Percentiles rank a stretch among this genome's conserved stretches.
These are phyloP conservation scores for Illadopsis cleaveri DNA, from an alignment of 2,113 vertebrate genomes.

Conservation along the genomic window DNA sequence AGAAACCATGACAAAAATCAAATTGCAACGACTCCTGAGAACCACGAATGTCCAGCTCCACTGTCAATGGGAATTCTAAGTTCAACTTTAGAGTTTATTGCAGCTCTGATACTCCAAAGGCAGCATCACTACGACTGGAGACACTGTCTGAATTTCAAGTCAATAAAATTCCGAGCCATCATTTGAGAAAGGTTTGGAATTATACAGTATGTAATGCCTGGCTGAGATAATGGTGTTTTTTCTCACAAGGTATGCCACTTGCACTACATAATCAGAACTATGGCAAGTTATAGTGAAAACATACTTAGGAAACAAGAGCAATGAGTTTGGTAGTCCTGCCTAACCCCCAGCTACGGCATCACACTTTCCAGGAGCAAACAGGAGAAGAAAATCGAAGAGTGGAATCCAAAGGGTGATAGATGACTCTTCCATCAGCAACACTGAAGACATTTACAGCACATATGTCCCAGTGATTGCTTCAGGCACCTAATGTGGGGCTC, in stretches of 20 bases:
- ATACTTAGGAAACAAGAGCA: not conserved
- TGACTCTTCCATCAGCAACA: not conserved
- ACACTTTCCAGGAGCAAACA: not conserved
- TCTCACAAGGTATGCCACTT: not conserved
- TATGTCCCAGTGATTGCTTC: not conserved
- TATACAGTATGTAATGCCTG: not conserved
- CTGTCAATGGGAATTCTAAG: not conserved
- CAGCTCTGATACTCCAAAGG: not conserved
- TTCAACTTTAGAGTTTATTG: not conserved
- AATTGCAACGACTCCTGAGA: not conserved
- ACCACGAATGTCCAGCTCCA: not conserved
- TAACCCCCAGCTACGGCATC: not conserved
- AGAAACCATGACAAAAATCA: not conserved
- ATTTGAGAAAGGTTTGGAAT: not conserved
- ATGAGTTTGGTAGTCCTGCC: not conserved
- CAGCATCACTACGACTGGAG: rapidly evolving
- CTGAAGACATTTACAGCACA: not conserved
- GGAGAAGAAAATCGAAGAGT: not conserved
- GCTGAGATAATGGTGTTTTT: not conserved
- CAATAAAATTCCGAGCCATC: not conserved
- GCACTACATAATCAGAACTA: not conserved
- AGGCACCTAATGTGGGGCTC: not conserved
- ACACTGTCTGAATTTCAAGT: not conserved
- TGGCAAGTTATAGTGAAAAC: not conserved
- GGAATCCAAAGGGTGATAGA: not conserved